phyloP scores from a whole-genome alignment of 2,113 vertebrate genomes.

The Siniperca chuatsi region DNA sequence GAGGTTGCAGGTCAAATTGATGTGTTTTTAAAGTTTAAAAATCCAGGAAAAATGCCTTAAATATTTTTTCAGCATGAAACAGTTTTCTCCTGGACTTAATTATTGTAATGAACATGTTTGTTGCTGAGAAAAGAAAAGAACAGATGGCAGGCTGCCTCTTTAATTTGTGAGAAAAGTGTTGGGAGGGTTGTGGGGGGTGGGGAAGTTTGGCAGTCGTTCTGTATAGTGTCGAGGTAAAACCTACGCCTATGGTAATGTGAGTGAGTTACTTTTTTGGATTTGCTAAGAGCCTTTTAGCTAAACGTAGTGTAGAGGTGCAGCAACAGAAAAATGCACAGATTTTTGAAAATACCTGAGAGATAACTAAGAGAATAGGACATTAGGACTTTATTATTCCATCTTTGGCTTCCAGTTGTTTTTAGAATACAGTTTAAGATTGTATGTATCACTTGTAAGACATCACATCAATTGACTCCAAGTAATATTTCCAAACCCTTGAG shows the following conservation, averaged over 20 bases:
- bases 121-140: slow-evolving; percentile 19
- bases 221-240: slow-evolving; percentile 4
- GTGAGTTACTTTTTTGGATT: not conserved
- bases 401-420: not conserved
- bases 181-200: slow-evolving; percentile 6
- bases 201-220: slow-evolving; percentile 27
- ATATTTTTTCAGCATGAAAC: not conserved
- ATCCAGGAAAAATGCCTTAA: not conserved
- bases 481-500: not conserved
- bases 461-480: not conserved
- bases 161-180: slow-evolving; percentile 34
- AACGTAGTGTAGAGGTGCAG: not conserved
- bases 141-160: slow-evolving; percentile 51
- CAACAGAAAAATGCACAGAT: too few species aligned
- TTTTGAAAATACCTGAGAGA: not conserved
- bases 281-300: not conserved
- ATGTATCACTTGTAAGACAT: slow-evolving; percentile 2
- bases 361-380: not conserved
- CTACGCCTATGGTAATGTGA: not conserved
- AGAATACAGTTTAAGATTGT: not conserved
- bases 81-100: slow-evolving; percentile 6
- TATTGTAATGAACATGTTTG: slow-evolving; percentile 12
- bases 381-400: not conserved
- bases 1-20: not conserved
- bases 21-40: not conserved